Percentiles rank a stretch among this genome's conserved stretches.
Evolutionary conservation across 2,888 invertebrate genomes (phyloP).

Genomic region (Dasysyrphus tricinctus): DNA sequence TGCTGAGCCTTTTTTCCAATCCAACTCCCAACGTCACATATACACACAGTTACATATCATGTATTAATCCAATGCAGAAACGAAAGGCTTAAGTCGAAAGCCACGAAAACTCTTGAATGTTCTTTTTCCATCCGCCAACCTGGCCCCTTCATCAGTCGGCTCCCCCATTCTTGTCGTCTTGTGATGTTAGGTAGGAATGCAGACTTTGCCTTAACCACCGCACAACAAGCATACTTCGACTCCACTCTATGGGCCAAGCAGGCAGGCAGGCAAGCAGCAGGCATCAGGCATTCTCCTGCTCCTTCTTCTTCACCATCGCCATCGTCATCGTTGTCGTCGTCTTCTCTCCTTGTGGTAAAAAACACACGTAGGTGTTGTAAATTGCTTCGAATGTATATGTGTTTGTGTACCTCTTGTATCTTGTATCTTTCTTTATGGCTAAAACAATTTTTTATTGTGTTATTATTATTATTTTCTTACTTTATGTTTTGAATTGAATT

Average conservation of each 20-base stretch:
- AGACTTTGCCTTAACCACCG: slow-evolving; percentile 61
- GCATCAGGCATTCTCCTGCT: slow-evolving; percentile 50
- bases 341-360: slow-evolving; percentile 70
- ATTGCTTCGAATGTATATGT: slow-evolving; percentile 46
- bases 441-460: slow-evolving; percentile 75
- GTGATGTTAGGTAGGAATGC: slow-evolving; percentile 62
- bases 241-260: slow-evolving; percentile 39
- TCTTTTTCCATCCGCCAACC: slow-evolving; percentile 50
- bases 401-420: slow-evolving; percentile 33
- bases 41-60: slow-evolving; percentile 4
- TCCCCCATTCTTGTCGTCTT: slow-evolving; percentile 1
- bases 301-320: slow-evolving; percentile 1
- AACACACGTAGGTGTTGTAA: slow-evolving; percentile 75
- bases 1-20: slow-evolving; percentile 14
- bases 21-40: slow-evolving; percentile 3
- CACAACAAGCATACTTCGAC: slow-evolving; percentile 40
- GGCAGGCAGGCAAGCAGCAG: neutral
- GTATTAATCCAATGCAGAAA: slow-evolving; percentile 41
- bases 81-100: slow-evolving; percentile 72
- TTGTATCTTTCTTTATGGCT: slow-evolving; percentile 70
- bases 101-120: slow-evolving; percentile 72
- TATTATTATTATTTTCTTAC: slow-evolving; percentile 75
- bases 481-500: slow-evolving; percentile 74
- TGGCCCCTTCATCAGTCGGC: slow-evolving; percentile 1
- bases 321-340: neutral